Conservation (phyloP, 2,797 vertebrate genomes). For the Tauraco hartlaubi region DNA sequence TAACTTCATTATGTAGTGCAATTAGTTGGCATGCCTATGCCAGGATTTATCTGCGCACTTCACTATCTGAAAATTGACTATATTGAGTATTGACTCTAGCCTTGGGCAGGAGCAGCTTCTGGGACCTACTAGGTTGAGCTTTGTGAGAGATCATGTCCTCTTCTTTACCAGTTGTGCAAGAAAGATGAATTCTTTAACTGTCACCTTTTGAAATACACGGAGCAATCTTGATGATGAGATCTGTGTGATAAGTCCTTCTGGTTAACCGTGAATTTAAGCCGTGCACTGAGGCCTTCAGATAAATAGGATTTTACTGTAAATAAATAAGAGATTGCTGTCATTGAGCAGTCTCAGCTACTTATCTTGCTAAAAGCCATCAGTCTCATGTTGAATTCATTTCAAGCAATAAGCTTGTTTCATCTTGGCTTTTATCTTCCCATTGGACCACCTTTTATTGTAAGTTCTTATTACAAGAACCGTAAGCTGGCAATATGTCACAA, state of each 20-base stretch:
- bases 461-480: constrained; percentile 21
- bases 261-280: not conserved
- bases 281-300: not conserved
- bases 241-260: not conserved
- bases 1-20: not conserved
- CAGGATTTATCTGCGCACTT: not conserved
- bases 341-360: not conserved
- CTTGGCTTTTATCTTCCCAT: constrained; percentile 39
- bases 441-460: constrained; percentile 36
- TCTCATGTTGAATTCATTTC: constrained; percentile 23
- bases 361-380: not conserved
- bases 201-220: not conserved
- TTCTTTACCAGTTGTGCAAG: not conserved
- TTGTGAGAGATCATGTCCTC: not conserved
- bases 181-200: not conserved
- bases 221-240: not conserved
- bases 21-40: not conserved
- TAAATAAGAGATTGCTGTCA: constrained; percentile 16
- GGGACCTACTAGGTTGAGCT: not conserved
- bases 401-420: constrained; percentile 28
- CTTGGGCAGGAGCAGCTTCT: not conserved
- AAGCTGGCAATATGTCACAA: not conserved
- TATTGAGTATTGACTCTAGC: not conserved
- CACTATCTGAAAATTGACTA: not conserved
- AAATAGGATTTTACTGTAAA: constrained; percentile 25